Evolutionary conservation across 2,113 vertebrate species (phyloP).

Genomic region (Anas platyrhynchos): DNA sequence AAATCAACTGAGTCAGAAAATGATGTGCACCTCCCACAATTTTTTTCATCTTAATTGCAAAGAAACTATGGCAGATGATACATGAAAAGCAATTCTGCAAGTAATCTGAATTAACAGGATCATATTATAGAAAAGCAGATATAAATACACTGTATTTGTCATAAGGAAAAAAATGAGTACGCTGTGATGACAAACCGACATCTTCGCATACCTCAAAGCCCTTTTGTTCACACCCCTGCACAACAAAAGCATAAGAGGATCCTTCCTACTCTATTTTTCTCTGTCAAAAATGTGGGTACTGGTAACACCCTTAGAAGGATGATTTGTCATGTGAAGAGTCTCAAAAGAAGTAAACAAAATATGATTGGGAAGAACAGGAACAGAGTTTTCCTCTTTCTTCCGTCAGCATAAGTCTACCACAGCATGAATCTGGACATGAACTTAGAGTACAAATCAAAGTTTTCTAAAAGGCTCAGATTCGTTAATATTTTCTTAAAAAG

Average conservation of each 20-base stretch:
- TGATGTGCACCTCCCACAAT: conserved; percentile 13
- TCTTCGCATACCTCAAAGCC: not conserved
- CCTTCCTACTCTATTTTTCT: not conserved
- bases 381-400: not conserved
- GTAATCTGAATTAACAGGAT: not conserved
- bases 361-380: not conserved
- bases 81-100: not conserved
- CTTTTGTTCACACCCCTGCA: not conserved
- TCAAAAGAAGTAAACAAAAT: not conserved
- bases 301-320: not conserved
- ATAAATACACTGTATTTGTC: not conserved
- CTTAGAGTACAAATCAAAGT: not conserved
- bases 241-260: not conserved
- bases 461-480: not conserved
- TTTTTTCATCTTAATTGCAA: conserved; percentile 27
- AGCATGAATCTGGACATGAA: not conserved
- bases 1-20: conserved; percentile 56
- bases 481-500: not conserved
- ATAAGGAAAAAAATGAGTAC: not conserved
- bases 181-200: not conserved
- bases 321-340: not conserved
- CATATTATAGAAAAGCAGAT: not conserved
- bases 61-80: conserved; percentile 3
- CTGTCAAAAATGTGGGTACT: not conserved
- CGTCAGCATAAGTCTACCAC: not conserved